Evolutionary conservation across 2,888 invertebrate genomes (phyloP), one percentile per base, ranked within the genome.

Genomic region (Taphrorychus bicolor): DNA sequence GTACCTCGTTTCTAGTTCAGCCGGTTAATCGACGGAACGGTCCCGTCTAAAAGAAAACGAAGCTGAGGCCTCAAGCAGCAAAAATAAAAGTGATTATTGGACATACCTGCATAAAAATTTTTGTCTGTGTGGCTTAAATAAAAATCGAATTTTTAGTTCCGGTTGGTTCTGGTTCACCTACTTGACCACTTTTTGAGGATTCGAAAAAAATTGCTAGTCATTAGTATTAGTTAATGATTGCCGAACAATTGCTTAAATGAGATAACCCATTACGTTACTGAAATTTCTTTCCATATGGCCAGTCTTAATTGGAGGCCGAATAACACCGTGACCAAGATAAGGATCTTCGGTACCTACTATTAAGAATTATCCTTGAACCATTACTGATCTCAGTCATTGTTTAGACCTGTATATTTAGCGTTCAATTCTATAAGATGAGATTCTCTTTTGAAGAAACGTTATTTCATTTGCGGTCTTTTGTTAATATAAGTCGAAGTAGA

Each of bases 1-100:
- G 58, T 66, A 56, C 65, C n/a, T 58, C 41, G 56, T 69, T 67
- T 69, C 61, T 69, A 69, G 69, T 69, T 65, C 69, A 69, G 65
- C 69, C 65, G 69, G 69, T 69, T 69, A 69, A 61, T 69, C 65
- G 69, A 52, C 32, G 67, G 56, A 66, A 59, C 54, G 66, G 66
- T 49, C 45, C 19, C 5, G 23, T 32, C 5, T 45, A 56, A 23
- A 56, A 51, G 59, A 65, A 65, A 65, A 59, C 59, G 59, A 59
- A 59, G 59, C 65, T 54, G 18, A 54, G 21, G 48, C 54, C 19
- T 62, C 41, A 57, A 21, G 53, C 52, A 54, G 45, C 9, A 40
- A 49, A 45, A 45, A 45, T 45, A 45, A 45, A 17, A 45, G 45
- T 45, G 42, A 54, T 53, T 41, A 54, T n/a, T n/a, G n/a, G n/a